These are phyloP conservation scores for Sinocyclocheilus grahami DNA, from an alignment of 2,113 vertebrate genomes.

Conservation along the genomic window DNA sequence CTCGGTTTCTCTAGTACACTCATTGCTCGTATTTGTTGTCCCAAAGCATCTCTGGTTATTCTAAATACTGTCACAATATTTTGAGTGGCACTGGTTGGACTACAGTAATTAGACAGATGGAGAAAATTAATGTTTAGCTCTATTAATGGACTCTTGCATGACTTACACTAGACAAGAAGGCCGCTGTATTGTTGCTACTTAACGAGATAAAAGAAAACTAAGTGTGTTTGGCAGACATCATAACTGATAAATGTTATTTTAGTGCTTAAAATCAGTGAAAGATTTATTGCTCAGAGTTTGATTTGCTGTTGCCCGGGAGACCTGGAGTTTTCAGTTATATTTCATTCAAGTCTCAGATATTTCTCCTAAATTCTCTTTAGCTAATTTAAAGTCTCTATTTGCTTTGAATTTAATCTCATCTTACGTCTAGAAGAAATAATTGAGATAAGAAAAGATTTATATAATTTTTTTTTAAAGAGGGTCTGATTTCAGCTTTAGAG, in stretches of 20 bases:
- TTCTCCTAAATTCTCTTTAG: neutral
- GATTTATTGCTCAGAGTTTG: neutral
- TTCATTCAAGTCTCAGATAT: neutral
- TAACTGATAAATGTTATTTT: neutral
- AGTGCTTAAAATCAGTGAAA: neutral
- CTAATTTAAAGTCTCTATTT: neutral
- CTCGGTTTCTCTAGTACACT: neutral
- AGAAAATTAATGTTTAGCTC: neutral
- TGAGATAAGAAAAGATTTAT: too few relatives aligned
- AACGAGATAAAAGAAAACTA: neutral
- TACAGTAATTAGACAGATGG: slow-evolving; percentile 4
- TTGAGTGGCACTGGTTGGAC: slow-evolving; percentile 3
- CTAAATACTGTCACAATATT: slow-evolving; percentile 5
- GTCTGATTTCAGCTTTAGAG: neutral
- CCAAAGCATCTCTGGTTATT: neutral
- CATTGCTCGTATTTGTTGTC: neutral
- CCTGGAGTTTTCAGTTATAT: neutral
- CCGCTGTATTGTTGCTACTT: neutral
- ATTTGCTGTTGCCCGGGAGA: neutral
- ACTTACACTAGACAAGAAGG: neutral
- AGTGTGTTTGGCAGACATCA: neutral
- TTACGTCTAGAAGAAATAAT: too few relatives aligned
- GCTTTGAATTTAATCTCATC: neutral
- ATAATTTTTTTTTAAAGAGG: too few relatives aligned
- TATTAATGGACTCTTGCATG: neutral